Evolutionary conservation across 2,113 vertebrate species (phyloP).

Genomic region (Phalacrocorax brasilianus): DNA sequence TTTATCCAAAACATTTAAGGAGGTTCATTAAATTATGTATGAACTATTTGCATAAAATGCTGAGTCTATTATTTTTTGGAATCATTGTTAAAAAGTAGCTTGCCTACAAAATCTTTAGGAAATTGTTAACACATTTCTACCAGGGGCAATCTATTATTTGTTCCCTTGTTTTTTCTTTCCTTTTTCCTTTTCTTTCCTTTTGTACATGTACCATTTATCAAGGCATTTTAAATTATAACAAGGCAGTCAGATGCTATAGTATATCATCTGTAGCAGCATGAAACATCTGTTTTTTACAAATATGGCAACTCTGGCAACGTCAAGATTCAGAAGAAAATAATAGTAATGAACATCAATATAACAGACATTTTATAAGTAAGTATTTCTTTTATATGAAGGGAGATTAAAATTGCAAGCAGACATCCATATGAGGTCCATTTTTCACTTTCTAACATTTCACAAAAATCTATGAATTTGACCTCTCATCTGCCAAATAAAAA

Average conservation of each 20-base stretch:
- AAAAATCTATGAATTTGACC: neutral
- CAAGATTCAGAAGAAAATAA: neutral
- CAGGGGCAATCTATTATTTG: neutral
- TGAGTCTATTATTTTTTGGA: neutral
- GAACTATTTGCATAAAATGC: neutral
- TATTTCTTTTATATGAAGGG: neutral
- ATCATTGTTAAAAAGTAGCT: neutral
- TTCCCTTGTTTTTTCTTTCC: neutral
- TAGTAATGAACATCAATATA: neutral
- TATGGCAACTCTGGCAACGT: neutral
- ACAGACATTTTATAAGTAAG: neutral
- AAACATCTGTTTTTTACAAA: neutral
- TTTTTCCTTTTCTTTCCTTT: neutral
- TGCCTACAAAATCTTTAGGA: neutral
- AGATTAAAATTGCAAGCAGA: neutral
- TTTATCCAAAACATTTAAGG: neutral
- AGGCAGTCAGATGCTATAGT: neutral
- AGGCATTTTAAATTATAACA: neutral
- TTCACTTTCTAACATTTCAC: neutral
- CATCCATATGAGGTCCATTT: neutral
- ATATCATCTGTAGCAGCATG: neutral
- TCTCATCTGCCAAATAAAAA: neutral
- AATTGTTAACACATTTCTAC: neutral
- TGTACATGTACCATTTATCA: neutral
- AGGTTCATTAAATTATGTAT: neutral